Base-by-base conservation (phyloP, 2,888 invertebrate species). In the Amblyjoppa proteus region DNA sequence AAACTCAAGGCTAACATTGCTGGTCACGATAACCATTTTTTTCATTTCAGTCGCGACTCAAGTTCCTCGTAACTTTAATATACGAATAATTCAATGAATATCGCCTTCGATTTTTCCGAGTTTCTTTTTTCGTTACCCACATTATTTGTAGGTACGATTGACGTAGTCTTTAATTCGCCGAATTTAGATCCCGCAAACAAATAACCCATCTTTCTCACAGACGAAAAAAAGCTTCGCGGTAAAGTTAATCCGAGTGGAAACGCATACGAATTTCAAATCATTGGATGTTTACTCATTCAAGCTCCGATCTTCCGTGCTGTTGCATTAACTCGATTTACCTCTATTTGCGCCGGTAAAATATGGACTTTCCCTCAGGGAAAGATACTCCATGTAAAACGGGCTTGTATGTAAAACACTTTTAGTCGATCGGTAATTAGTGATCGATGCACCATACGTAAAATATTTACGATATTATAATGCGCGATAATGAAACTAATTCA, bases 391-490 rank as follows among this genome's bases (percentile, higher is more conserved):
- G 41, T 41, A 41, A 41, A 11, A 61, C 16, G 13, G 13, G 5
- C 20, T 20, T 20, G 20, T 20, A 20, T 20, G 20, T 20, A 20
- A 13, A 13, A 61, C 31, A 16, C 28, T 61, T 31, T 61, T 16
- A 31, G 31, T 61, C 61, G 61, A 28, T 61, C 13, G 13, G 28
- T 61, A 31, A 56, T 56, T 61, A 31, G 28, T 16, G 3, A 31
- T 61, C 61, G 66, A 7, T 66, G 38, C 34, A 76, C 53, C 20
- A 51, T 68, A 49, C 56, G 70, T 28, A 53, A 53, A 51, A 66
- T 38, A 3, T 82, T 82, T 82, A 51, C 69, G 68, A 85, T 53
- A 82, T 82, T 76, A 82, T 68, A 84, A 79, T 56, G 70, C 38
- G 66, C 70, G 64, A 78, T 58, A 74, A 81, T 75, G 69, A 77